Conservation (phyloP, 2,797 vertebrate species). For the Pteronotus mesoamericanus region DNA sequence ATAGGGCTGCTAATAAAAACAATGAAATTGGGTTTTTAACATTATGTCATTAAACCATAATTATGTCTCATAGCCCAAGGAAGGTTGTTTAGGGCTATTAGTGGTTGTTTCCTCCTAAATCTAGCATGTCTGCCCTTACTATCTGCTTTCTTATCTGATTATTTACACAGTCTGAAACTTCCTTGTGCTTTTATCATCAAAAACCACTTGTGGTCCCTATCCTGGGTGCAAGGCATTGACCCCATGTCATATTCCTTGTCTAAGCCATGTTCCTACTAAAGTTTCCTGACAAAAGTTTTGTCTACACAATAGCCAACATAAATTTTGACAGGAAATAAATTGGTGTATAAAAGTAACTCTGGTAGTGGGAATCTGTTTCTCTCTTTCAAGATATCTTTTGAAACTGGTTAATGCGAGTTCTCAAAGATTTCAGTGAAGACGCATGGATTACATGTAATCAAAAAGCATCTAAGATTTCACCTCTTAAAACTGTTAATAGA, state of each 20-base stretch:
- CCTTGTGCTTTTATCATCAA: constrained; percentile 14
- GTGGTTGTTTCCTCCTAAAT: neutral
- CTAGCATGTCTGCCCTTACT: neutral
- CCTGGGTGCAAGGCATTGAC: neutral
- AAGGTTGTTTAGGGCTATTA: neutral
- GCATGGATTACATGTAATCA: neutral
- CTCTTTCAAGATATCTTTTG: constrained; percentile 21
- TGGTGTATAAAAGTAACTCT: neutral
- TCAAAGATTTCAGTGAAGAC: neutral
- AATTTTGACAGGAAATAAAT: constrained; percentile 14
- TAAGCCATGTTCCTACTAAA: neutral
- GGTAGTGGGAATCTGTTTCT: neutral
- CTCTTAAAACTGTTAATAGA: neutral
- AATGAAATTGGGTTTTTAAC: constrained; percentile 26
- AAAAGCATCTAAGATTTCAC: neutral
- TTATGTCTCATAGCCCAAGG: neutral
- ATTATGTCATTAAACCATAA: constrained; percentile 19
- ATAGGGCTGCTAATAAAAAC: neutral
- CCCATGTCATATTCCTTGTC: neutral
- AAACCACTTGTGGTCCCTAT: neutral
- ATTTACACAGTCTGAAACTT: constrained; percentile 29
- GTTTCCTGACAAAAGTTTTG: neutral
- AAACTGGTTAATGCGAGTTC: neutral
- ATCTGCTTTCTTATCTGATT: constrained; percentile 49
- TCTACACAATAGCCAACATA: neutral